phyloP scores from a whole-genome alignment of 2,113 vertebrate species.

The Sakesphorus luctuosus region DNA sequence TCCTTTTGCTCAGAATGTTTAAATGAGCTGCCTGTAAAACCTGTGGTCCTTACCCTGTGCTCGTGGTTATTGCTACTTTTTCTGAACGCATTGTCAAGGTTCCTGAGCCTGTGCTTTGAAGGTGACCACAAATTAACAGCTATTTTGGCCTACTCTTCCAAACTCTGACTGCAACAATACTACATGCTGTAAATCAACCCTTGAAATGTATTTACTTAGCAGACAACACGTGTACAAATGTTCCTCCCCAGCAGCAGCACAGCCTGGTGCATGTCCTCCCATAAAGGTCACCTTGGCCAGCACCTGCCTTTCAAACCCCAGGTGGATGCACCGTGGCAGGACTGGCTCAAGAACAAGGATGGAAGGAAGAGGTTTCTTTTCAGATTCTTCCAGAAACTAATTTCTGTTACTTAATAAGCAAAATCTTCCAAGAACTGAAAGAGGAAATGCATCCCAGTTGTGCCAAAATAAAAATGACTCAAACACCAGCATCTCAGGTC shows the following conservation, averaged over 20 bases:
- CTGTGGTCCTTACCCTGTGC: not conserved
- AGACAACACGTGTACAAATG: not conserved
- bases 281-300: not conserved
- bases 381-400: not conserved
- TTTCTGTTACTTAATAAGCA: not conserved
- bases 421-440: not conserved
- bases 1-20: not conserved
- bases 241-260: not conserved
- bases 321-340: not conserved
- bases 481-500: not conserved
- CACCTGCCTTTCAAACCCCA: not conserved
- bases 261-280: not conserved
- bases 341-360: not conserved
- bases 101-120: not conserved
- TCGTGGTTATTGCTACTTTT: not conserved
- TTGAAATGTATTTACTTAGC: not conserved
- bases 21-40: not conserved
- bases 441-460: not conserved
- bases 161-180: not conserved
- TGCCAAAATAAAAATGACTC: not conserved
- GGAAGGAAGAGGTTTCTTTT: not conserved
- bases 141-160: not conserved
- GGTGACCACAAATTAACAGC: slow-evolving; percentile 27
- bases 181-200: slow-evolving; percentile 36
- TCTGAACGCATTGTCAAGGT: not conserved